Base-by-base conservation (phyloP, 2,888 invertebrate species). In the Nemapogon koenigi region DNA sequence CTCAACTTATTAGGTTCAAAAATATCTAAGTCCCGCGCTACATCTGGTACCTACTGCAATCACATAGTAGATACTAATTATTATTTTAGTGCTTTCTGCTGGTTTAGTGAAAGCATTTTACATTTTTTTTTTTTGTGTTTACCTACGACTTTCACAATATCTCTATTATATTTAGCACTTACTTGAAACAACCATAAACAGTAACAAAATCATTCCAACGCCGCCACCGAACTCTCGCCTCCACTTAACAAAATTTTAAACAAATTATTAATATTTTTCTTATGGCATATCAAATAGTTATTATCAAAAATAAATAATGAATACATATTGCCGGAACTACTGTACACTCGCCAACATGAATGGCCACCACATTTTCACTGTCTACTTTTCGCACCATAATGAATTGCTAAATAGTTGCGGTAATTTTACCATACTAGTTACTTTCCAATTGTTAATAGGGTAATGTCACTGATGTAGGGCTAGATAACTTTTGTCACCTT, bases 181-280 rank as follows among this genome's bases (percentile, higher is more conserved):
- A 76, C 76, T 75, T 66, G 72, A 49, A 53, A 53, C 62, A 51
- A 71, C 44, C 43, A 57, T 45, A 47, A 72, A 49, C 51, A 73
- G 51, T 53, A 66, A 55, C 51, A 55, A 53, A 69, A 72, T 62
- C 75, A 76, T 76, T 57, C 64, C 70, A 60, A 55, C 48, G 55
- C 46, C 48, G 13, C n/a, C 33, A 30, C 30, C 30, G 31, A 19
- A 19, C 14, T 19, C 13, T 33, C 13, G 10, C 33, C 19, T 33
- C 11, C 13, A 33, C 33, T 13, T 33, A 14, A 8, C 11, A 16
- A 14, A n/a, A 19, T 19, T 19, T 19, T 14, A 13, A 18, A 33
- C 19, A 19, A 33, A 14, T 19, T 18, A 16, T 33, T 19, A 11
- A 18, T 14, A 33, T 33, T 22, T 7, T 22, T 22, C 6, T 22